Evolutionary conservation across 1,140 invertebrate species (phyloP), one percentile per base, ranked within the genome.

Genomic region (Philopotamus ludificatus): DNA sequence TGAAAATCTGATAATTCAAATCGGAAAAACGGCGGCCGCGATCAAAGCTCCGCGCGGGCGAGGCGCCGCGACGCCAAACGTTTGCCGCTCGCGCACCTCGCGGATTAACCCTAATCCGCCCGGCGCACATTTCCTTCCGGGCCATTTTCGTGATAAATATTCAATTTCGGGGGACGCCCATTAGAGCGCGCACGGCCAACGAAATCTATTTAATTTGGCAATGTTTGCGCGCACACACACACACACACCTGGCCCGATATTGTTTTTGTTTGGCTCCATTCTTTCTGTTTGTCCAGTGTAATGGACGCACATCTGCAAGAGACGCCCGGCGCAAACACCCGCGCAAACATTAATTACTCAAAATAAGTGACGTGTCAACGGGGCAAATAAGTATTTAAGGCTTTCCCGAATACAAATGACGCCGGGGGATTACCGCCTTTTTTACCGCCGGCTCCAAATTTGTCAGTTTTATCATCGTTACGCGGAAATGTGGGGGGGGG

Each of bases 401-500:
- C 59, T 57, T 66, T 53, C 53, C 41, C 26, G 63, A 58, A 65
- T 65, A 69, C 64, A 65, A 69, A 69, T 65, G 53, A 57, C 63
- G 64, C 62, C 60, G 34, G 42, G 59, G 59, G 63, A 65, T 69
- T 65, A 65, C 57, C 55, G n/a, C n/a, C 57, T 63, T 69, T 69
- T 69, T 69, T 69, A 62, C 62, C 51, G 50, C 42, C 16, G 60
- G 20, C 21, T 20, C 45, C 67, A 69, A 69, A 69, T 69, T 69
- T 69, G 67, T 69, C 67, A 69, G 67, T 65, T 69, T 69, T 69
- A 69, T 69, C 67, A 65, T 69, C 63, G 59, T 69, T 69, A 69
- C 25, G 2, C 34, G 58, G 53, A 63, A 61, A 68, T 42, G 41
- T 50, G 55, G 54, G 39, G 50, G 51, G 39, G 23, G 20, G 28